These are phyloP conservation scores for Drosophila pectinifera DNA, from an alignment of 1,140 invertebrate genomes.

Conservation along the genomic window DNA sequence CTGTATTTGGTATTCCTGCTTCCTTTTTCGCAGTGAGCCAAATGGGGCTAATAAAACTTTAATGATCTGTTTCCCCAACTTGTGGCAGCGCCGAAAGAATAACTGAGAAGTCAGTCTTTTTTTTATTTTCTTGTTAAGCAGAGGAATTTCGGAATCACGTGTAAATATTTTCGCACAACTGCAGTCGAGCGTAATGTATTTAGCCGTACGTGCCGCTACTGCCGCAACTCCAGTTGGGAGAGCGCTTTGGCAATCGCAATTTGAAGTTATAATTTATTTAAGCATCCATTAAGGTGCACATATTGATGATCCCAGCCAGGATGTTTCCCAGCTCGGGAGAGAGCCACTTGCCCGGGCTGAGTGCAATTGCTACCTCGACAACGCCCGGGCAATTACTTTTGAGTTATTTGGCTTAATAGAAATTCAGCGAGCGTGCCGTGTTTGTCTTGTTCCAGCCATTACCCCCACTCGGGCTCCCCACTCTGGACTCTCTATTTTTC, in stretches of 20 bases:
- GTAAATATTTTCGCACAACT: slow-evolving; percentile 77
- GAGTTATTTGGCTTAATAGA: slow-evolving; percentile 81
- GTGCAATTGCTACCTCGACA: slow-evolving; percentile 58
- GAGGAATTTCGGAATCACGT: slow-evolving; percentile 57
- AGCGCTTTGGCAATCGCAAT: slow-evolving; percentile 70
- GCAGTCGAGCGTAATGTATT: slow-evolving; percentile 77
- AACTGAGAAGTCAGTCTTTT: slow-evolving; percentile 34
- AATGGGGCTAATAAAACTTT: slow-evolving; percentile 72
- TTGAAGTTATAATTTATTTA: slow-evolving; percentile 83
- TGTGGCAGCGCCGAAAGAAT: slow-evolving; percentile 20
- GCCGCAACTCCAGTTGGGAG: slow-evolving; percentile 21
- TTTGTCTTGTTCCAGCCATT: slow-evolving; percentile 71
- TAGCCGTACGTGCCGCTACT: slow-evolving; percentile 69
- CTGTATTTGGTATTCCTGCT: neutral
- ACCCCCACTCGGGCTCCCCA: slow-evolving; percentile 10
- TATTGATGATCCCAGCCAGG: slow-evolving; percentile 65
- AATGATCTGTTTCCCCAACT: slow-evolving; percentile 31
- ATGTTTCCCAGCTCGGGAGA: slow-evolving; percentile 4
- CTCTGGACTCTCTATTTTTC: neutral
- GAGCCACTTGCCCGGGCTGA: slow-evolving; percentile 22
- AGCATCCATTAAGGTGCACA: slow-evolving; percentile 80
- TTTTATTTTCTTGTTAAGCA: slow-evolving; percentile 32
- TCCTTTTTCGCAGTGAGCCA: neutral
- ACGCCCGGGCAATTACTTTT: slow-evolving; percentile 73
- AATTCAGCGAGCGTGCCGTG: slow-evolving; percentile 76